A percentile compares a stretch with the other conserved stretches of the same genome.
Conservation (phyloP, 1,140 invertebrate species). For the Maniola jurtina region DNA sequence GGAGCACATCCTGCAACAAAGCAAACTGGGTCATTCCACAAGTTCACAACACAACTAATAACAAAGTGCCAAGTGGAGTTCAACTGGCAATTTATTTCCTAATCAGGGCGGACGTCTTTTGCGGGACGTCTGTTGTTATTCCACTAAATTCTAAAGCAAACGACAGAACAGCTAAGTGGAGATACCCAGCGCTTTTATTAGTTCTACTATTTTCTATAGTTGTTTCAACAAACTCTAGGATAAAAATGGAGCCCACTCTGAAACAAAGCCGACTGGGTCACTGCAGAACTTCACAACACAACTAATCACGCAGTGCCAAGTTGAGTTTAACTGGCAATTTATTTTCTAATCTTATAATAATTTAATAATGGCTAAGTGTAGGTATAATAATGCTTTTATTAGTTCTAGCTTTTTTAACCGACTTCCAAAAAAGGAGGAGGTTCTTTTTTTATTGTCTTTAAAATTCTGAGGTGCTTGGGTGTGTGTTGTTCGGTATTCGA, state of each 20-base stretch:
- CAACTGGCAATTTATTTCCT: conserved; percentile 22
- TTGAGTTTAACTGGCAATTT: conserved; percentile 25
- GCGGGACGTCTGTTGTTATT: background rate
- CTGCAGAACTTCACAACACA: conserved; percentile 18
- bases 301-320: conserved; percentile 27
- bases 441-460: too few species aligned
- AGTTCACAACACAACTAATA: conserved; percentile 24
- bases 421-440: too few species aligned
- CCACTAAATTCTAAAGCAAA: too few species aligned
- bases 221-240: conserved; percentile 86
- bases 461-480: too few species aligned
- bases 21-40: conserved; percentile 46
- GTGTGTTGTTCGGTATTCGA: too few species aligned
- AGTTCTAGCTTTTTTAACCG: too few species aligned
- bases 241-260: conserved; percentile 91
- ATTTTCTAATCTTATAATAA: conserved; percentile 15
- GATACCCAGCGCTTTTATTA: too few species aligned
- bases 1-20: conserved; percentile 85
- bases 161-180: too few species aligned
- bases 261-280: conserved; percentile 55
- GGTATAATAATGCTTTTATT: too few species aligned
- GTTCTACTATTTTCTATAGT: too few species aligned
- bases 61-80: conserved; percentile 21
- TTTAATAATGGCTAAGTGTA: too few species aligned
- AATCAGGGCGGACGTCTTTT: conserved; percentile 8